Evolutionary conservation across 2,888 invertebrate genomes (phyloP).

Genomic region (Pachliopta kotzebuea): DNA sequence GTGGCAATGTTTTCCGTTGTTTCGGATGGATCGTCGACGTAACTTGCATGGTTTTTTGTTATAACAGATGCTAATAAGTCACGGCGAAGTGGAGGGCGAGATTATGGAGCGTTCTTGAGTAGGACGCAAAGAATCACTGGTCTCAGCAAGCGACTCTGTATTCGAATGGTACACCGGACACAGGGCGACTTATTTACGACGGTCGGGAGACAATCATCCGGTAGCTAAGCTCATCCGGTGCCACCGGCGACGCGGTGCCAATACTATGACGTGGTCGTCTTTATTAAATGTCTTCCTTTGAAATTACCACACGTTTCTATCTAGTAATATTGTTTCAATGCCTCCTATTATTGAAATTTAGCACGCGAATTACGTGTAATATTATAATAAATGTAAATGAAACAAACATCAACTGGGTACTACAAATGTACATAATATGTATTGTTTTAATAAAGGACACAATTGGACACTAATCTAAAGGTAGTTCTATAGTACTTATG

Average conservation of each 20-base stretch:
- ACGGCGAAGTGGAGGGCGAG: conserved; percentile 11
- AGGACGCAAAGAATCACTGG: conserved; percentile 55
- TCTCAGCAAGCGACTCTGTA: conserved; percentile 61
- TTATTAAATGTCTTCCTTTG: conserved; percentile 71
- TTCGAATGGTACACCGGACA: conserved; percentile 72
- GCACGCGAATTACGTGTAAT: conserved; percentile 1
- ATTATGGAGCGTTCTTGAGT: conserved; percentile 27
- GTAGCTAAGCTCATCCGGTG: conserved; percentile 75
- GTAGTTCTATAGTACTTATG: not conserved
- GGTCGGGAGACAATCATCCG: conserved; percentile 75
- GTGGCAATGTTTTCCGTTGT: conserved; percentile 46
- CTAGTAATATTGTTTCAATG: conserved; percentile 40
- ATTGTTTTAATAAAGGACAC: not conserved
- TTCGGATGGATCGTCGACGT: conserved; percentile 36
- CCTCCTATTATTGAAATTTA: not conserved
- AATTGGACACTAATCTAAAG: not conserved
- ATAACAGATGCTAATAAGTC: conserved; percentile 29
- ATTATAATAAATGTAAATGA: conserved; percentile 1
- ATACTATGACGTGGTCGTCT: conserved; percentile 76
- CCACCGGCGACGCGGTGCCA: conserved; percentile 59
- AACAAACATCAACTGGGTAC: not conserved
- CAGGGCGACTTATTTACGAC: conserved; percentile 75
- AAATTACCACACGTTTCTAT: conserved; percentile 69
- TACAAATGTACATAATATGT: not conserved
- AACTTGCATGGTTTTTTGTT: conserved; percentile 35